Evolutionary conservation across 2,888 invertebrate species (phyloP).

Genomic region (Diaprepes abbreviatus): DNA sequence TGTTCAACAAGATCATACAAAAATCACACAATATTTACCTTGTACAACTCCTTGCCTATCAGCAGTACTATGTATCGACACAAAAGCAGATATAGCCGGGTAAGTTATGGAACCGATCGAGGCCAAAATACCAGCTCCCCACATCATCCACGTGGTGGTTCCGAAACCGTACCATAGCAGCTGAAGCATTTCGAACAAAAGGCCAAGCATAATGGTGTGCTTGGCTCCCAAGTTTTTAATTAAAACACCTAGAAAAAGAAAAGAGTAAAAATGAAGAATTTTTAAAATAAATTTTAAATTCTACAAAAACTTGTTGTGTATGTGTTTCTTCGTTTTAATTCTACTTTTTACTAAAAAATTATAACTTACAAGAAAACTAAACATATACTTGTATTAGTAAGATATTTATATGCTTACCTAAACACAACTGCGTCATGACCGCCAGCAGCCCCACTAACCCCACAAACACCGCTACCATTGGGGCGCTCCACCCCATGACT

Average conservation of each 20-base stretch:
- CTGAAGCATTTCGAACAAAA: slow-evolving; percentile 96
- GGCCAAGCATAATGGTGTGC: slow-evolving; percentile 96
- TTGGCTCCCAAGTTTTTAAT: slow-evolving; percentile 90
- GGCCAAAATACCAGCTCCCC: slow-evolving; percentile 97
- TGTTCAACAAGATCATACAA: too few species aligned
- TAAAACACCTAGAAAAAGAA: slow-evolving; percentile 62
- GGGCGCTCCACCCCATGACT: slow-evolving; percentile 94
- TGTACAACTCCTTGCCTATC: slow-evolving; percentile 89
- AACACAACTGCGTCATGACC: slow-evolving; percentile 92
- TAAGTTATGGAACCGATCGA: slow-evolving; percentile 97
- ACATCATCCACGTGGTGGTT: slow-evolving; percentile 99
- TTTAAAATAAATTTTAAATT: too few species aligned
- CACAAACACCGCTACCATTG: slow-evolving; percentile 97
- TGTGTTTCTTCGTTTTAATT: too few species aligned
- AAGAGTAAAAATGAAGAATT: too few species aligned
- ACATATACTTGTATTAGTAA: too few species aligned
- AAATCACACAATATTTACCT: slow-evolving; percentile 57
- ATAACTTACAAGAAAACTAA: too few species aligned
- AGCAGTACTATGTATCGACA: slow-evolving; percentile 96
- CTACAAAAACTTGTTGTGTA: too few species aligned
- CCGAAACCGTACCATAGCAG: slow-evolving; percentile 98
- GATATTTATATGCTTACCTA: slow-evolving; percentile 71
- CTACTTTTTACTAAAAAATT: too few species aligned
- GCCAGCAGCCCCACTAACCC: slow-evolving; percentile 97
- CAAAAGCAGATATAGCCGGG: slow-evolving; percentile 98